Conservation (phyloP, 2,797 vertebrate genomes). For the Masticophis lateralis region DNA sequence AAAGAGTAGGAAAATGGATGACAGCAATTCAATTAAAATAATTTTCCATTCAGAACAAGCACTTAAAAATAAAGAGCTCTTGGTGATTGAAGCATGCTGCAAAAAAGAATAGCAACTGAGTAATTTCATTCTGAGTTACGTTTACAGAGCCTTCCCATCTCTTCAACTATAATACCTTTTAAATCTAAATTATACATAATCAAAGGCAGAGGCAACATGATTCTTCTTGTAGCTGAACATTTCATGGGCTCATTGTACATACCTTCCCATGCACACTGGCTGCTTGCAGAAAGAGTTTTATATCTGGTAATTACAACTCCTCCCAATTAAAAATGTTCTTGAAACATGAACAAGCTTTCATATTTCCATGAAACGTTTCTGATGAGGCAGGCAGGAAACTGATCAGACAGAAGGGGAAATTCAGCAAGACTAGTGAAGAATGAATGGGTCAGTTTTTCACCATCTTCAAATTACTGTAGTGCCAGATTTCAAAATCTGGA, state of each 20-base stretch:
- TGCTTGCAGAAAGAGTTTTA: constrained; percentile 42
- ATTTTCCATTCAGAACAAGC: constrained; percentile 39
- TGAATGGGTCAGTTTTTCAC: constrained; percentile 31
- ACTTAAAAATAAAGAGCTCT: constrained; percentile 39
- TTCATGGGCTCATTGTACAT: constrained; percentile 42
- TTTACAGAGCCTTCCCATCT: constrained; percentile 34
- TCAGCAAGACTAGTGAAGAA: constrained; percentile 20
- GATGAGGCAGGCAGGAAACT: constrained; percentile 38
- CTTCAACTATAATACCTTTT: constrained; percentile 48
- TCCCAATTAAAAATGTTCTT: constrained; percentile 44
- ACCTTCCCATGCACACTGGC: constrained; percentile 35
- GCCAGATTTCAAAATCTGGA: constrained; percentile 34
- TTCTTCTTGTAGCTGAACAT: constrained; percentile 61
- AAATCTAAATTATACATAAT: constrained; percentile 62
- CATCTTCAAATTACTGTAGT: constrained; percentile 43
- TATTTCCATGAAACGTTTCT: constrained; percentile 38
- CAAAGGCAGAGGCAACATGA: constrained; percentile 50
- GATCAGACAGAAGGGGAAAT: constrained; percentile 27
- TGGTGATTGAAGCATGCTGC: constrained; percentile 40
- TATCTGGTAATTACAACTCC: constrained; percentile 54
- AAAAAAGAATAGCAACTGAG: constrained; percentile 46
- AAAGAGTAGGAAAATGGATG: constrained; percentile 23
- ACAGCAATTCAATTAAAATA: constrained; percentile 49
- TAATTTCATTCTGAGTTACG: constrained; percentile 44
- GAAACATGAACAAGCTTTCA: constrained; percentile 24